Evolutionary conservation across 2,797 vertebrate species (phyloP), one percentile per base, ranked within the genome.

Genomic region (Lates japonicus): DNA sequence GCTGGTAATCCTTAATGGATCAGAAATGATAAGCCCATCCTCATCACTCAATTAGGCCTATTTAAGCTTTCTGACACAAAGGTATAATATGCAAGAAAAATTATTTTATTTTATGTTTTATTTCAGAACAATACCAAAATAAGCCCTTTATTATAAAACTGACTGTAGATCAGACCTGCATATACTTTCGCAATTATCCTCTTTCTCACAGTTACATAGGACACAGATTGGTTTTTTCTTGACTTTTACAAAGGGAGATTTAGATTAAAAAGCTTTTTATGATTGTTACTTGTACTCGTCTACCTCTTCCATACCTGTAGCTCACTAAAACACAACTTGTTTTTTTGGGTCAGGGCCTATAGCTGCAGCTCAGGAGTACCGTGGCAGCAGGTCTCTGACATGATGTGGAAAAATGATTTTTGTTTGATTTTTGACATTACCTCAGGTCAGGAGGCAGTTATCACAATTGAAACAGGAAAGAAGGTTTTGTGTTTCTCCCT

Each of bases 1-100:
- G 37, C 57, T 33, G 20, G 10, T 94, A 95, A 94, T 95, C 94
- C 90, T 76, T 87, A 78, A 86, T 87, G 90, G 89, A 91, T 91
- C 84, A 84, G 80, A 76, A 87, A 61, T 62, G 59, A 74, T 91
- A 90, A 94, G 83, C 78, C 80, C 88, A 55, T 73, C 83, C 68
- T 78, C 77, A 79, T 85, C 86, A 76, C 87, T 80, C 73, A n/a
- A n/a, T n/a, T n/a, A 62, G 86, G 72, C 82, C 79, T 81, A 57
- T 75, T 55, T 85, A 90, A 92, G 90, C 89, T 83, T 89, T 76
- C 39, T 46, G 71, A 77, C 83, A 77, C 77, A 70, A 76, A 72
- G 33, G 58, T 80, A 60, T 76, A n/a, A 81, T 54, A n/a, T 29
- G 69, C 70, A 6, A 71, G 77, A 66, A n/a, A n/a, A n/a, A n/a